Base-by-base conservation (phyloP, 2,888 invertebrate genomes). In the Tetragonisca angustula region DNA sequence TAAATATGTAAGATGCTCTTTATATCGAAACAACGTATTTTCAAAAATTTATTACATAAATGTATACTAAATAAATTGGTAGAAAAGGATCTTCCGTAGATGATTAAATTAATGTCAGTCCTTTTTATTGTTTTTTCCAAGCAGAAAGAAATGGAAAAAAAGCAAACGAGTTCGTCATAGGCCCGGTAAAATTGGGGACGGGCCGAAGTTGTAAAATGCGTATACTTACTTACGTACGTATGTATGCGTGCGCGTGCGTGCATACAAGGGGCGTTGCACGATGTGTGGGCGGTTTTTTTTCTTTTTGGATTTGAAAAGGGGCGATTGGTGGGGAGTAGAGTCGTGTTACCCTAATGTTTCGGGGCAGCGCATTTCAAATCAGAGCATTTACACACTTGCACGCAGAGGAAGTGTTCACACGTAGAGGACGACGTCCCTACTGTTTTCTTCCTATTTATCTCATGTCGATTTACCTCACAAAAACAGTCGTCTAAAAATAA, bases 221-320 rank as follows among this genome's bases (percentile, higher is more conserved):
- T 43, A 9, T 43, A 9, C 43, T 9, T 43, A 43, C 43, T 9
- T 43, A 43, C 43, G 43, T 43, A 54, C 32, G 67, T 62, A 74
- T 75, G 68, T 59, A 59, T 49, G 64, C 24, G 64, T 62, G 76
- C 77, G 71, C 70, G 79, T 76, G 86, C 86, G 82, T 74, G 50
- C 50, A 52, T 65, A 70, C 64, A 69, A 61, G 64, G 84, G 84
- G 81, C 68, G 64, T 61, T 59, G 54, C 61, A 59, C 81, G 54
- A 65, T 77, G 80, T 69, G 91, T 88, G 88, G 89, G 87, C 86
- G 88, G 13, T 88, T 89, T 89, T 89, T 79, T 81, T 81, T 88
- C 88, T 89, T 89, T 79, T 81, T 81, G 54, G 81, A 74, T 80
- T 76, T 73, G 72, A 56, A 84, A 81, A 85, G 52, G 76, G 65